phyloP scores from a whole-genome alignment of 2,113 vertebrate species.

The Heloderma charlesbogerti region DNA sequence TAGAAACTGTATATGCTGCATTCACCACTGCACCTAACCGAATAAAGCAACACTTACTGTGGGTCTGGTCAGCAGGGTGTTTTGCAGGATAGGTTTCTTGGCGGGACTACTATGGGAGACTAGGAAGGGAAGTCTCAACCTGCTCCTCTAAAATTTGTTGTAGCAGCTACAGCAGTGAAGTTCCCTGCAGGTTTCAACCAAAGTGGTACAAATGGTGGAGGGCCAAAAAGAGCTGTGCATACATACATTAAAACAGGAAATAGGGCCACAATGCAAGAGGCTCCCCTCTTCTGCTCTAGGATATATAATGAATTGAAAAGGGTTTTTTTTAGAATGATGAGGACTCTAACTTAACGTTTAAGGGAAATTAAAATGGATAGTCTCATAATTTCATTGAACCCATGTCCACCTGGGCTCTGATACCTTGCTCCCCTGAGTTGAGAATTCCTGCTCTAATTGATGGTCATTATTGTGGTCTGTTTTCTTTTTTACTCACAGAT shows the following conservation, averaged over 20 bases:
- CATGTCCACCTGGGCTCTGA: too few relatives aligned
- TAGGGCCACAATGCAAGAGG: background rate
- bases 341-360: background rate
- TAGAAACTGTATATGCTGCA: too few relatives aligned
- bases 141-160: too few relatives aligned
- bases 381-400: too few relatives aligned
- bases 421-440: background rate
- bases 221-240: background rate
- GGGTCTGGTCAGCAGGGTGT: background rate
- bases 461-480: background rate
- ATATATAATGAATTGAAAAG: background rate
- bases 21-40: too few relatives aligned
- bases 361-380: background rate
- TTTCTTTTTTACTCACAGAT: slow-evolving; percentile 80
- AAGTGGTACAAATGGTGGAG: background rate
- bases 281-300: background rate
- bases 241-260: background rate
- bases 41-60: background rate
- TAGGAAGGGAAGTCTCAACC: background rate
- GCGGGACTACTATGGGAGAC: background rate
- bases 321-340: background rate
- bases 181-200: background rate
- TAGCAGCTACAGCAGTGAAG: background rate
- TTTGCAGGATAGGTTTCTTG: background rate
- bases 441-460: background rate